Evolutionary conservation across 1,140 invertebrate species (phyloP), one percentile per base, ranked within the genome.

Genomic region (Drosophila teissieri): DNA sequence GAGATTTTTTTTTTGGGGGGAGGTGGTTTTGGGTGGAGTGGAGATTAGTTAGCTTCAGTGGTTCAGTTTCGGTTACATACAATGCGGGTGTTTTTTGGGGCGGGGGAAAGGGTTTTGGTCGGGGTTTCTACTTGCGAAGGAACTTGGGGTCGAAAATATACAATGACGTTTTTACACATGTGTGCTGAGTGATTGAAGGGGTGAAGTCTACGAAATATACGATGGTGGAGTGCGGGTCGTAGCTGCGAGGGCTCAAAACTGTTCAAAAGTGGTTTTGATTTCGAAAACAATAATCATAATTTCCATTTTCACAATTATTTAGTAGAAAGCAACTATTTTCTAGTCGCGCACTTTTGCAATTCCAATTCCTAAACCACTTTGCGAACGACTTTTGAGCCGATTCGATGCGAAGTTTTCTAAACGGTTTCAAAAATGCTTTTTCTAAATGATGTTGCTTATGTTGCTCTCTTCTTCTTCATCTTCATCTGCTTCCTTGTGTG

Each of bases 31-130:
- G 42, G 37, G 73, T 54, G 49, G 4, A 45, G 53, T 39, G 45
- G 15, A 57, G 37, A 76, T 76, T 76, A 76, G 73, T 67, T 76
- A 58, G 37, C 72, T 62, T 67, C 39, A 58, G 19, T 27, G 48
- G n/a, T 73, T 73, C 24, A 22, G 39, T 68, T 40, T 52, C 8
- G 57, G 11, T 49, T 61, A 69, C 48, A 40, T 37, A 61, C 46
- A 51, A 49, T 19, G 55, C 17, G 63, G 24, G 31, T 68, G 61
- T 24, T 56, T 36, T 17, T 6, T 60, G 19, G 53, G 53, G 3
- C 42, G 19, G 53, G 53, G 3, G 3, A 31, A 19, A 19, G 19
- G 31, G 36, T 14, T 17, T 7, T 56, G 37, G 57, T 57, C 52
- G n/a, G 14, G 2, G 44, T 14, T 42, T 39, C 14, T 39, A 31